Conservation (phyloP, 2,113 vertebrate genomes). For the Microtus ochrogaster region DNA sequence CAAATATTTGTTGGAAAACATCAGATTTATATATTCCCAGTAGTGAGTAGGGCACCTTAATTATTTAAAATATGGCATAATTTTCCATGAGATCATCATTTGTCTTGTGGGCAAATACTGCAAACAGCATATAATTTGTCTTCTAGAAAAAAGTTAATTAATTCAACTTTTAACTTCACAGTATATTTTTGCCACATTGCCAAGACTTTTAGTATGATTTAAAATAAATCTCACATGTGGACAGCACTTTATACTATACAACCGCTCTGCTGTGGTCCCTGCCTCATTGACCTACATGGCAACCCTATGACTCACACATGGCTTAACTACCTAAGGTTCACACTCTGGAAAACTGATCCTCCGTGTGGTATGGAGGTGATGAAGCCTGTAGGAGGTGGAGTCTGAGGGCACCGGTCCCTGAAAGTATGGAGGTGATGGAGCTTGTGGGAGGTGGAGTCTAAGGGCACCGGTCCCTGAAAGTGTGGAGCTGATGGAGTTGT, state of each 20-base stretch:
- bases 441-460: background rate
- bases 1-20: slow-evolving; percentile 71
- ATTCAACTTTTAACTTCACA: slow-evolving; percentile 37
- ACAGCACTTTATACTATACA: background rate
- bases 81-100: slow-evolving; percentile 74
- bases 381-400: background rate
- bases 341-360: background rate
- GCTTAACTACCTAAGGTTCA: background rate
- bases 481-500: too few relatives aligned
- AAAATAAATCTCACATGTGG: slow-evolving; percentile 2
- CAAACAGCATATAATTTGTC: slow-evolving; percentile 2
- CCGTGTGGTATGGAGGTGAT: background rate
- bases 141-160: slow-evolving; percentile 43
- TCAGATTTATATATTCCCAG: slow-evolving; percentile 77
- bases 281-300: background rate
- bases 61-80: slow-evolving; percentile 81
- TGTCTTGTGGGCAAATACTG: slow-evolving; percentile 51
- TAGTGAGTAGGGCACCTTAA: slow-evolving; percentile 71
- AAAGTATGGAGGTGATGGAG: too few relatives aligned
- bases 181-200: slow-evolving; percentile 17
- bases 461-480: background rate
- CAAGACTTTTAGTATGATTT: background rate
- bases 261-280: background rate
- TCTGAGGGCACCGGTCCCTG: background rate
- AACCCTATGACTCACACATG: background rate